phyloP scores from a whole-genome alignment of 2,113 vertebrate species.

The Aviceda subcristata region DNA sequence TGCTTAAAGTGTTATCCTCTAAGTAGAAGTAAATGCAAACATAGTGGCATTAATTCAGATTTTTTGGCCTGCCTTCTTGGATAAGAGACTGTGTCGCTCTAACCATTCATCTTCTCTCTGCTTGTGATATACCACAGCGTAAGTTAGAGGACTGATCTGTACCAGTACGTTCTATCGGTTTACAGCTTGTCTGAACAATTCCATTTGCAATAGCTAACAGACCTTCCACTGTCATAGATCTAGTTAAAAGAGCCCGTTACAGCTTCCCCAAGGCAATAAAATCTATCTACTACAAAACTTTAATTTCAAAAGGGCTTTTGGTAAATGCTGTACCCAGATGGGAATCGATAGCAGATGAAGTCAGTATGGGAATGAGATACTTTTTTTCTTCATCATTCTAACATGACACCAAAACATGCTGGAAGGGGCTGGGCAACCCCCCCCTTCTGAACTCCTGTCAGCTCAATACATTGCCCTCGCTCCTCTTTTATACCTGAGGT shows the following conservation, averaged over 20 bases:
- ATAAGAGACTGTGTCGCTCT: not conserved
- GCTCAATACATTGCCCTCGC: not conserved
- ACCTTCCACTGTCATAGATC: slow-evolving; percentile 14
- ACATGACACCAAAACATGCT: not conserved
- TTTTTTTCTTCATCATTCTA: not conserved
- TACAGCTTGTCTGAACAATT: slow-evolving; percentile 16
- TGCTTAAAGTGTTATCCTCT: not conserved
- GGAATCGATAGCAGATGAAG: slow-evolving; percentile 12
- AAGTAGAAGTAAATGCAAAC: not conserved
- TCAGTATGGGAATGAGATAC: not conserved
- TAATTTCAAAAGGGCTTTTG: not conserved
- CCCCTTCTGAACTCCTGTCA: not conserved
- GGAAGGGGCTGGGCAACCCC: not conserved
- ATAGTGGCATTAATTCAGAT: not conserved
- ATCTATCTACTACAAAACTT: not conserved
- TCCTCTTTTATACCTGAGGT: slow-evolving; percentile 86
- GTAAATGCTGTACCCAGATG: not conserved
- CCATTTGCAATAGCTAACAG: slow-evolving; percentile 22
- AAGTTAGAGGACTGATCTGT: not conserved
- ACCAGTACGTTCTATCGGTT: not conserved
- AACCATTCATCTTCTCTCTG: not conserved
- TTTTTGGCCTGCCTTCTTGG: not conserved
- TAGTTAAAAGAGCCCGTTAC: not conserved
- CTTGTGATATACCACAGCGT: not conserved
- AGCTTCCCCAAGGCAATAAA: slow-evolving; percentile 6